phyloP scores from a whole-genome alignment of 2,888 invertebrate species.

The Aplocera efformata region DNA sequence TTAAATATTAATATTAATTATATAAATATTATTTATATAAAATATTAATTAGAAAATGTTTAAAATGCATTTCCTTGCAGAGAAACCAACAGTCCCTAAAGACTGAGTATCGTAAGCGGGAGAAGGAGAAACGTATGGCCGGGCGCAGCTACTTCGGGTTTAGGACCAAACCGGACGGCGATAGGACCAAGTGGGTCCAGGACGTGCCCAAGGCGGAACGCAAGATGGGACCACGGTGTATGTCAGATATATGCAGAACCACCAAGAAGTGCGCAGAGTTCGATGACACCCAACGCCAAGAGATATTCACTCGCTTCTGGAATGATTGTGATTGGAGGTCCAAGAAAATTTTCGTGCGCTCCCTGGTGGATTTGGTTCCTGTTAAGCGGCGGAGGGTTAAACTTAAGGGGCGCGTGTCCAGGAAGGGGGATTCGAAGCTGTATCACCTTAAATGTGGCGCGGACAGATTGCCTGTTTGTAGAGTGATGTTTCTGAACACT shows the following conservation, averaged over 20 bases:
- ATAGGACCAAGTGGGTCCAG: constrained; percentile 47
- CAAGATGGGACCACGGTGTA: constrained; percentile 46
- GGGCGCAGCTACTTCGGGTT: constrained; percentile 60
- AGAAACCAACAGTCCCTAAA: constrained; percentile 37
- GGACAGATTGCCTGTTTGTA: constrained; percentile 43
- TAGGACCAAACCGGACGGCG: constrained; percentile 31
- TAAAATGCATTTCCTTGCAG: constrained; percentile 38
- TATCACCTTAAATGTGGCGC: constrained; percentile 42
- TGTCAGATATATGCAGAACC: constrained; percentile 42
- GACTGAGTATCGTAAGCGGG: constrained; percentile 42
- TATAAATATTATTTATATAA: too few relatives aligned
- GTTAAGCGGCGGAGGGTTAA: constrained; percentile 43
- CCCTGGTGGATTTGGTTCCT: constrained; percentile 45
- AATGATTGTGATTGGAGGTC: constrained; percentile 50
- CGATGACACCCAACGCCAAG: constrained; percentile 34
- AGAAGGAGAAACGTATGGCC: constrained; percentile 55
- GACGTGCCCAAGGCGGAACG: constrained; percentile 55
- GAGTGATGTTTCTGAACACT: constrained; percentile 55
- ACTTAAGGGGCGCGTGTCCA: constrained; percentile 39
- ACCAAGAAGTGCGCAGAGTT: constrained; percentile 40
- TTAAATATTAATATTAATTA: too few relatives aligned
- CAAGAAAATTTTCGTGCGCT: constrained; percentile 46
- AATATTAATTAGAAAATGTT: too few relatives aligned
- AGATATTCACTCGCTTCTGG: constrained; percentile 55
- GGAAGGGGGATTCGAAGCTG: constrained; percentile 51